These are phyloP conservation scores for Aproaerema taeniolella DNA, from an alignment of 2,888 invertebrate species.

Conservation along the genomic window DNA sequence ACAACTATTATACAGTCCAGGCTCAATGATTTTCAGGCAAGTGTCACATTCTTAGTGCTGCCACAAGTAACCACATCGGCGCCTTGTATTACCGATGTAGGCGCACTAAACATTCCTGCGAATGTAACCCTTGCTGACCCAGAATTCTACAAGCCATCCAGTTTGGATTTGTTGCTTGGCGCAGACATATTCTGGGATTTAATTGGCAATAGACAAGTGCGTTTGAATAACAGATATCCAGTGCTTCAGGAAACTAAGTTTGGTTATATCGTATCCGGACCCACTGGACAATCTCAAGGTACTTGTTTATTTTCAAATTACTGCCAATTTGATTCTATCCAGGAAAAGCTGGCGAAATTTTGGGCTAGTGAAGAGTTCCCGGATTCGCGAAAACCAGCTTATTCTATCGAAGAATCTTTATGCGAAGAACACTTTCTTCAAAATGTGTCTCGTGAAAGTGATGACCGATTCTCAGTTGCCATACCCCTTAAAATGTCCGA, in stretches of 20 bases:
- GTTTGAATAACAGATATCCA: neutral
- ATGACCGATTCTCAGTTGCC: neutral
- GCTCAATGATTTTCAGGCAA: neutral
- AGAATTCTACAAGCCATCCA: neutral
- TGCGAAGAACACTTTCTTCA: conserved; percentile 8
- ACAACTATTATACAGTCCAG: neutral
- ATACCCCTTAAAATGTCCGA: neutral
- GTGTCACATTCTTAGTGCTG: neutral
- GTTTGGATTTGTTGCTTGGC: neutral
- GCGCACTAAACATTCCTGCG: conserved; percentile 1
- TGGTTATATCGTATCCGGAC: conserved; percentile 1
- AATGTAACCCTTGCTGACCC: conserved; percentile 2
- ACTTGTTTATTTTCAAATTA: neutral
- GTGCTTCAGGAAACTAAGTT: conserved; percentile 1
- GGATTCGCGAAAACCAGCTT: neutral
- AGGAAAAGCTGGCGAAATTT: conserved; percentile 2
- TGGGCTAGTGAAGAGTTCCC: conserved; percentile 8
- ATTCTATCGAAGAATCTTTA: neutral
- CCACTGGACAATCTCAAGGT: conserved; percentile 2
- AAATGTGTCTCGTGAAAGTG: neutral
- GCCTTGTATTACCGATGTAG: neutral
- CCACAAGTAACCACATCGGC: neutral
- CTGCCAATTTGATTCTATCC: neutral
- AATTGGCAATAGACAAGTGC: neutral
- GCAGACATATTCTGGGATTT: conserved; percentile 2